Percentiles rank a stretch among this genome's conserved stretches.
Evolutionary conservation across 1,140 invertebrate genomes (phyloP).

Genomic region (Ruditapes philippinarum): DNA sequence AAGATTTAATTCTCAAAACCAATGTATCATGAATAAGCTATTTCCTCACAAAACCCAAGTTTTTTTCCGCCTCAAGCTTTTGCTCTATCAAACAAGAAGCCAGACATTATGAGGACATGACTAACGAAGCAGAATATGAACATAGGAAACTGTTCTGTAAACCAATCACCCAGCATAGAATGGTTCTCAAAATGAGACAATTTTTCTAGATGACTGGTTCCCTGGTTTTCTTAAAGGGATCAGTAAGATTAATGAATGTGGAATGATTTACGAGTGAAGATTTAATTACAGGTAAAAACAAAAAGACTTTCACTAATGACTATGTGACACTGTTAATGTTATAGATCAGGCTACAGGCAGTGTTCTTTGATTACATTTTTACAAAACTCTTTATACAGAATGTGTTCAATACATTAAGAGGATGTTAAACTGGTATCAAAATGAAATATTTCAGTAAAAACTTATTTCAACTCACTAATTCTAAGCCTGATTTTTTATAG

Average conservation of each 20-base stretch:
- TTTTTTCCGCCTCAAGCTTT: background rate
- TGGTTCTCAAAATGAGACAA: slow-evolving; percentile 26
- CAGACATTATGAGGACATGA: background rate
- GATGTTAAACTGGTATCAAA: too few species aligned
- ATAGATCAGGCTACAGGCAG: background rate
- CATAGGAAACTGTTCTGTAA: too few species aligned
- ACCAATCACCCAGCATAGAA: background rate
- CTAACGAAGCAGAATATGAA: background rate
- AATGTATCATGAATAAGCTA: too few species aligned
- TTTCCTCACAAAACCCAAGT: too few species aligned
- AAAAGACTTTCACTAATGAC: slow-evolving; percentile 52
- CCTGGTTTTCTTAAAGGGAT: background rate
- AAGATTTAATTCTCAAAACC: too few species aligned
- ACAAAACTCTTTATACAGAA: background rate
- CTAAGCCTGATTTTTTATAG: too few species aligned
- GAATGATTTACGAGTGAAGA: slow-evolving; percentile 26
- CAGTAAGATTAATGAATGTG: slow-evolving; percentile 25
- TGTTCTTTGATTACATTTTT: background rate
- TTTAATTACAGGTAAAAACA: slow-evolving; percentile 45
- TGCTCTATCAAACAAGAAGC: background rate
- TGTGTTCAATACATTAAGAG: too few species aligned
- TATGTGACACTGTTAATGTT: background rate
- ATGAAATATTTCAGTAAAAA: too few species aligned
- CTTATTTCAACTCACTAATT: too few species aligned
- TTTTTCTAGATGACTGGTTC: slow-evolving; percentile 61